Base-by-base conservation (phyloP, 2,888 invertebrate species). In the Drosophila nigricruria region DNA sequence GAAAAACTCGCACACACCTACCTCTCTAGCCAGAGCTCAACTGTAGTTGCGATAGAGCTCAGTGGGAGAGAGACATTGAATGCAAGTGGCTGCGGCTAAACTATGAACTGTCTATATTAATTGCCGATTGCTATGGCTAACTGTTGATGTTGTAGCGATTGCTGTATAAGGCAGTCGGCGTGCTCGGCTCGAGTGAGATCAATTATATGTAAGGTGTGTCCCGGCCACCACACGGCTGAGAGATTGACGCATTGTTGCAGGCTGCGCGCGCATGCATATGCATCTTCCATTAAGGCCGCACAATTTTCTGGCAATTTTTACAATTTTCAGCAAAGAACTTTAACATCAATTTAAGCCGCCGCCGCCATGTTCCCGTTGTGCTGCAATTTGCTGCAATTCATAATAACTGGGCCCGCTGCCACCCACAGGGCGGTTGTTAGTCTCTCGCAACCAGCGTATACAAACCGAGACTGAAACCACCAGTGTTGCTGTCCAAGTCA, bases 351-450 rank as follows among this genome's bases (percentile, higher is more conserved):
- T 67, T 78, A 70, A 75, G 60, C 65, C 54, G 60, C 66, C 54
- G 60, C 66, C 77, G 62, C 68, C 65, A 61, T 76, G 69, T 77
- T 59, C 68, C 68, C 56, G 62, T 75, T 77, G 70, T 53, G 43
- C 57, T 47, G 74, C 77, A 84, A 89, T 78, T 89, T 89, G 71
- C 80, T 67, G 88, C 79, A 81, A 89, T 89, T 89, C 86, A 81
- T 85, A 89, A 86, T 86, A 89, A 86, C 86, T 79, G 81, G 65
- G 86, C 70, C 73, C 79, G 88, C 79, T 84, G 73, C 89, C 88
- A 88, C 90, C 88, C 90, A 89, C 90, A 87, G 90, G 88, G 90
- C 81, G 73, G 76, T 86, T 77, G 87, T 88, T 77, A 89, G 77
- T 52, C 65, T 36, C 70, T 30, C 67, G 66, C 27, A 40, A 40